phyloP scores from a whole-genome alignment of 2,797 vertebrate species.

The Platyrinchus mystaceus region DNA sequence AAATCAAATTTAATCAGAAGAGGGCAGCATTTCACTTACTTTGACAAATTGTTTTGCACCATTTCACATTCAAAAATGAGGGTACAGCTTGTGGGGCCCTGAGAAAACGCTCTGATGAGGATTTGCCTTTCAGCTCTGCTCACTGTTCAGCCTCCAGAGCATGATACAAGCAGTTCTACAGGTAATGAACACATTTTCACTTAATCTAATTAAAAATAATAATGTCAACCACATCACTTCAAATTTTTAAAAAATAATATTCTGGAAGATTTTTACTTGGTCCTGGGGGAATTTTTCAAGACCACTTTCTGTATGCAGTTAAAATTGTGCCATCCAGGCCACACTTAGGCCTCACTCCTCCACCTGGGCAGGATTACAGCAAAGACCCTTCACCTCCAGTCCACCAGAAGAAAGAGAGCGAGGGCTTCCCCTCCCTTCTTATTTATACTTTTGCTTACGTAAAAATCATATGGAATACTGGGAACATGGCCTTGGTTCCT shows the following conservation, averaged over 20 bases:
- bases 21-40: neutral
- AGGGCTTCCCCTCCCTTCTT: no score
- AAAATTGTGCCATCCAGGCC: no score
- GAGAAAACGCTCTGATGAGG: neutral
- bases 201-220: neutral
- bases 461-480: no score
- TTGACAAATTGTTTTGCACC: neutral
- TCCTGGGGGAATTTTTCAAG: neutral
- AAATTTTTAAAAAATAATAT: neutral
- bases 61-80: neutral
- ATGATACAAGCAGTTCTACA: neutral
- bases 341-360: no score
- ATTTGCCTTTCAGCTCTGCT: neutral
- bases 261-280: neutral
- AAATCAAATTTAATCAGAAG: neutral
- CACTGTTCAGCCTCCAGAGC: neutral
- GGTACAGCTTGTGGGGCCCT: neutral
- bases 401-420: no score
- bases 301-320: neutral
- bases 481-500: no score
- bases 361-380: no score
- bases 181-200: neutral
- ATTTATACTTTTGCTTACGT: no score
- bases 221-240: no score
- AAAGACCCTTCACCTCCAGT: no score